Evolutionary conservation across 2,888 invertebrate genomes (phyloP).

Genomic region (Nipponacmea schrenckii): DNA sequence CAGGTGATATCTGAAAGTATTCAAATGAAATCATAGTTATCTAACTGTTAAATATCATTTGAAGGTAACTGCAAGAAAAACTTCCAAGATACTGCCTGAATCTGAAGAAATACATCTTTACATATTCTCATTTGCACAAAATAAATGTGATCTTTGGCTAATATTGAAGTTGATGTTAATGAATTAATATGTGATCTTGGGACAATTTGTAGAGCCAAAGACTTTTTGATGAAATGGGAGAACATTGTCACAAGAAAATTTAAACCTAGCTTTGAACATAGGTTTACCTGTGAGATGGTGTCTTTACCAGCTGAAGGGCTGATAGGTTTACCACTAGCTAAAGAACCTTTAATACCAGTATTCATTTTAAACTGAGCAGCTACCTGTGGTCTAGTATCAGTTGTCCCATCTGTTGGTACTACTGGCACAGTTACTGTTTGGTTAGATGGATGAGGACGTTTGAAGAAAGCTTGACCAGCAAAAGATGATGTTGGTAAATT

Average conservation of each 20-base stretch:
- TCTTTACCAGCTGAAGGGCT: not conserved
- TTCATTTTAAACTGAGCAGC: not conserved
- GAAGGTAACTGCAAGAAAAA: too few relatives aligned
- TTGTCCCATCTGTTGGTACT: not conserved
- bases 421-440: not conserved
- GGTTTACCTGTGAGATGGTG: not conserved
- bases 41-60: too few relatives aligned
- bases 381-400: not conserved
- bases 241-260: not conserved
- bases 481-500: conserved; percentile 1
- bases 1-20: not conserved
- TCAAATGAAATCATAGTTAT: not conserved
- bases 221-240: not conserved
- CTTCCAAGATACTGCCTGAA: too few relatives aligned
- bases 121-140: too few relatives aligned
- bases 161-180: too few relatives aligned
- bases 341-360: not conserved
- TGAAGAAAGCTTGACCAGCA: conserved; percentile 3
- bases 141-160: too few relatives aligned
- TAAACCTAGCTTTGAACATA: not conserved
- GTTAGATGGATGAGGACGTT: not conserved
- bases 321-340: not conserved
- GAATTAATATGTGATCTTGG: too few relatives aligned
- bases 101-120: too few relatives aligned
- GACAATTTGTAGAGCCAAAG: not conserved